phyloP scores from a whole-genome alignment of 2,888 invertebrate genomes.

The Leptopilina drosophilae region DNA sequence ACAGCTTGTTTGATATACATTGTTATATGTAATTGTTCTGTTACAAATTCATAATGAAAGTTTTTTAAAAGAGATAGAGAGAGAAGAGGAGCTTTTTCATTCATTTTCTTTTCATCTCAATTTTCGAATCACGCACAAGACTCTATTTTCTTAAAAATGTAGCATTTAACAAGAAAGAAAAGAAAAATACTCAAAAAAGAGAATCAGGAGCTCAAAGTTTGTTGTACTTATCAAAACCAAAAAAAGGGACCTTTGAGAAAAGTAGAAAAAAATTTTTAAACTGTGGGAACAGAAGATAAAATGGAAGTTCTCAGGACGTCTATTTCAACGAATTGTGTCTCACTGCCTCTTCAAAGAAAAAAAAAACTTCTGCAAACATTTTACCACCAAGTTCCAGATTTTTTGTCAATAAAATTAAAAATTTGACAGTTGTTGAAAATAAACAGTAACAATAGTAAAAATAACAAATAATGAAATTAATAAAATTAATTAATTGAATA shows the following conservation, averaged over 20 bases:
- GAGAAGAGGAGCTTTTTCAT: background rate
- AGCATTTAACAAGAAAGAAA: background rate
- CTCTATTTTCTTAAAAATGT: constrained; percentile 22
- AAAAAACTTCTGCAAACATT: constrained; percentile 31
- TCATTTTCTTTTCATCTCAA: constrained; percentile 3
- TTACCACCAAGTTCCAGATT: constrained; percentile 1
- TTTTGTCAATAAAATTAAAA: background rate
- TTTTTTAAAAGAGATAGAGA: background rate
- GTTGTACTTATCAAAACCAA: background rate
- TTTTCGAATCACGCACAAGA: constrained; percentile 37
- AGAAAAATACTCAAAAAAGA: background rate
- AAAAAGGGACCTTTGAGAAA: no score
- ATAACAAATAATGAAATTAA: no score
- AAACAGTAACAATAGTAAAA: no score
- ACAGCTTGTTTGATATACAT: constrained; percentile 14
- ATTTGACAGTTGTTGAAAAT: constrained; percentile 2
- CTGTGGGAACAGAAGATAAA: constrained; percentile 39
- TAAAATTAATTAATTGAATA: no score
- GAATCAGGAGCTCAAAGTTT: background rate
- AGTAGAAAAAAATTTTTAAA: constrained; percentile 8
- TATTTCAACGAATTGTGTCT: constrained; percentile 53
- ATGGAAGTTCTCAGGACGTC: constrained; percentile 24
- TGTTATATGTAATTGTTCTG: constrained; percentile 10
- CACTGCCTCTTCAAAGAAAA: constrained; percentile 56
- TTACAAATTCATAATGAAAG: constrained; percentile 3